These are phyloP conservation scores for Corythoichthys intestinalis DNA, from an alignment of 2,113 vertebrate genomes.

Conservation along the genomic window DNA sequence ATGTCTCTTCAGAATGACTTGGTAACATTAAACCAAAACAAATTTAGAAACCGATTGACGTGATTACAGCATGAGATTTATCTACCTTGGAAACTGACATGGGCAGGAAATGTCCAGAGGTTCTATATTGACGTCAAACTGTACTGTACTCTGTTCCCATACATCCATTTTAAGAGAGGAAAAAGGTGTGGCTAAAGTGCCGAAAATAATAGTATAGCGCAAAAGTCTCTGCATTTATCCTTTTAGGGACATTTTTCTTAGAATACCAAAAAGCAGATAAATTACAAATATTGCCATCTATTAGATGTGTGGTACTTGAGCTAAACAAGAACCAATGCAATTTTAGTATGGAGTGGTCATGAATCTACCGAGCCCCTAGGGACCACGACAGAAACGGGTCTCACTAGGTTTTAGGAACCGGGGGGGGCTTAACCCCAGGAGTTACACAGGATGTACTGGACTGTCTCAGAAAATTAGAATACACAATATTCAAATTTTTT, in stretches of 20 bases:
- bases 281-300: too few relatives aligned
- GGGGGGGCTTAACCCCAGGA: too few relatives aligned
- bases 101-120: background rate
- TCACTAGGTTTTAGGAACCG: too few relatives aligned
- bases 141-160: background rate
- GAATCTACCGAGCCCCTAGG: too few relatives aligned
- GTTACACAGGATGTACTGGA: too few relatives aligned
- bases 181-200: too few relatives aligned
- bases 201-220: background rate
- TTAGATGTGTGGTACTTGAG: background rate
- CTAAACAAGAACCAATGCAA: background rate
- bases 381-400: too few relatives aligned
- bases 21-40: conserved; percentile 15
- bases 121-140: background rate
- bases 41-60: conserved; percentile 22
- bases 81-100: background rate
- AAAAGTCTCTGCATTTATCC: background rate
- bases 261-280: too few relatives aligned
- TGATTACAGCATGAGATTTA: background rate
- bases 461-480: too few relatives aligned
- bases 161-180: background rate
- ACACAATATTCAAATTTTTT: too few relatives aligned
- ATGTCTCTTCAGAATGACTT: conserved; percentile 16
- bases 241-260: background rate
- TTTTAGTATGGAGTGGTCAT: background rate